phyloP scores from a whole-genome alignment of 2,797 vertebrate species.

The Enteromius mattozi region DNA sequence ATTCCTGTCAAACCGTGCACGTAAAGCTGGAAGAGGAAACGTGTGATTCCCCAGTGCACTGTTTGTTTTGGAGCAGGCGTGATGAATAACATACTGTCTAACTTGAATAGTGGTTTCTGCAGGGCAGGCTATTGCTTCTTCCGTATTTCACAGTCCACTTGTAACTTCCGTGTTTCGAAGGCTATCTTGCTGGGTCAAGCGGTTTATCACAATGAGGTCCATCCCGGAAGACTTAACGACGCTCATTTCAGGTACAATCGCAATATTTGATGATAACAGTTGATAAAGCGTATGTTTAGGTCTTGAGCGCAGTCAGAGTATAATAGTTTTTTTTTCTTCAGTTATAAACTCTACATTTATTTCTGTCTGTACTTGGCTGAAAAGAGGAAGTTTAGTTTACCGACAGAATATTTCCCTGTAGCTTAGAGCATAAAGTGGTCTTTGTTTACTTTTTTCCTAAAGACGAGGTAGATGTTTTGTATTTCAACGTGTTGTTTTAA shows the following conservation, averaged over 20 bases:
- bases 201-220: constrained; percentile 66
- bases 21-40: not conserved
- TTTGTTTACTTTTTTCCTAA: not conserved
- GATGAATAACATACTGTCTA: constrained; percentile 19
- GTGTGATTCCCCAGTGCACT: not conserved
- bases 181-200: constrained; percentile 47
- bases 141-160: constrained; percentile 66
- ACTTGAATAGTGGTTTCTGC: constrained; percentile 21
- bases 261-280: not conserved
- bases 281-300: not conserved
- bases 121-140: constrained; percentile 65
- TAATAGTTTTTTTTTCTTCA: not conserved
- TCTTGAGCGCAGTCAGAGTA: not conserved
- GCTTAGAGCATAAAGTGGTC: not conserved
- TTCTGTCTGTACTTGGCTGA: not conserved
- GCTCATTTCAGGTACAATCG: constrained; percentile 77
- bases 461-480: not conserved
- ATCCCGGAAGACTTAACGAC: constrained; percentile 76
- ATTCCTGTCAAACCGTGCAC: not conserved
- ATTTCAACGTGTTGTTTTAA: not conserved
- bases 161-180: constrained; percentile 66
- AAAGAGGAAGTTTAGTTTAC: constrained; percentile 60
- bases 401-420: constrained; percentile 9
- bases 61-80: not conserved
- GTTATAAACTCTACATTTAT: not conserved